A percentile compares a stretch with the other conserved stretches of the same genome.
These are phyloP conservation scores for Xestia rhomboidea DNA, from an alignment of 2,888 invertebrate genomes.

Conservation along the genomic window DNA sequence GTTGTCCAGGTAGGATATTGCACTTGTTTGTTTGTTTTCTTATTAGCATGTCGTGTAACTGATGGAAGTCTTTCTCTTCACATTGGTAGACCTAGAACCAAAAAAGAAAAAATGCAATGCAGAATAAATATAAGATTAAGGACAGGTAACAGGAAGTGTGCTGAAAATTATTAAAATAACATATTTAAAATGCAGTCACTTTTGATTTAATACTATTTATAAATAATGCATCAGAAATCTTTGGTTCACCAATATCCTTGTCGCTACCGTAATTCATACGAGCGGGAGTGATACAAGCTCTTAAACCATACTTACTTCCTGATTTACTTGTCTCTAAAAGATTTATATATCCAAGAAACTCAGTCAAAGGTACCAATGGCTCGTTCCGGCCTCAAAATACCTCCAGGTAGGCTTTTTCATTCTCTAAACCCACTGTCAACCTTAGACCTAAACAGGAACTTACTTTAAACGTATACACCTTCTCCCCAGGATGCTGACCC, in stretches of 20 bases:
- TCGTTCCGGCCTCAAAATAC: conserved; percentile 96
- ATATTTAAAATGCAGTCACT: not conserved
- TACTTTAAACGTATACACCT: conserved; percentile 94
- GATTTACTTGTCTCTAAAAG: not conserved
- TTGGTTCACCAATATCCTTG: not conserved
- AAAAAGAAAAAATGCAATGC: not conserved
- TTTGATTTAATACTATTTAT: not conserved
- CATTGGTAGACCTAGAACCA: conserved; percentile 94
- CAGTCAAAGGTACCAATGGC: conserved; percentile 92
- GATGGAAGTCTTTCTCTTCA: conserved; percentile 97
- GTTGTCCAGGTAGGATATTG: conserved; percentile 95
- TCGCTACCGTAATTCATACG: not conserved
- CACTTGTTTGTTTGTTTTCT: conserved; percentile 96
- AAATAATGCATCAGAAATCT: not conserved
- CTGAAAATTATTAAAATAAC: not conserved
- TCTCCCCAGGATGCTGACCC: conserved; percentile 92
- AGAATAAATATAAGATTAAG: not conserved
- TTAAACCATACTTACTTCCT: not conserved
- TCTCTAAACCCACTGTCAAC: conserved; percentile 86
- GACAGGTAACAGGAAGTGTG: not conserved
- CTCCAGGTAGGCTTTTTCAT: conserved; percentile 90
- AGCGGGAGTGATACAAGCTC: not conserved
- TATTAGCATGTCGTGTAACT: conserved; percentile 96
- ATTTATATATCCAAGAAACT: conserved; percentile 88
- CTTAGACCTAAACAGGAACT: conserved; percentile 16